These are phyloP conservation scores for Trachymyrmex cornetzi DNA, from an alignment of 1,140 invertebrate genomes.

Conservation along the genomic window DNA sequence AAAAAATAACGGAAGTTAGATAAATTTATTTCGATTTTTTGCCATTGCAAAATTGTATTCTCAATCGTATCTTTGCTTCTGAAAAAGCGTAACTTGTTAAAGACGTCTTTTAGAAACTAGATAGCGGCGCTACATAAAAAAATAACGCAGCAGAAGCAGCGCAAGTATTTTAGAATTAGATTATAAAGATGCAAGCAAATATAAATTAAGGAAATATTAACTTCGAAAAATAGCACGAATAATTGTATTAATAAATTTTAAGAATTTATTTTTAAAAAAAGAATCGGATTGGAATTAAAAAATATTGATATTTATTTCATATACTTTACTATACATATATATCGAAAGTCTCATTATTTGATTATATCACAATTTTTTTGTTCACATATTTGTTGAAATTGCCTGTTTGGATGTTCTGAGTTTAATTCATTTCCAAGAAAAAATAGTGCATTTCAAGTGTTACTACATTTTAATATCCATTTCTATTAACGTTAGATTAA, in stretches of 20 bases:
- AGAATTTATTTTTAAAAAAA: background rate
- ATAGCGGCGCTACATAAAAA: background rate
- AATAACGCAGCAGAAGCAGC: background rate
- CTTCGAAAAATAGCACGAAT: background rate
- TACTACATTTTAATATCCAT: background rate
- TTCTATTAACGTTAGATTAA: too few species aligned
- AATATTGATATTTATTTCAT: background rate
- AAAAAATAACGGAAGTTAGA: constrained; percentile 10
- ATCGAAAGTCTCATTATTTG: background rate
- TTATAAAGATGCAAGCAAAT: background rate
- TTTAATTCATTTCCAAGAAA: background rate
- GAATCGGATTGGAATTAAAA: background rate
- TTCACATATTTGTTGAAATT: background rate
- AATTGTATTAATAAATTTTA: background rate
- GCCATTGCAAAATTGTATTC: background rate
- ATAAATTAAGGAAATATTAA: constrained; percentile 19
- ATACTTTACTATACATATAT: background rate
- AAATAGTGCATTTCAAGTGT: background rate
- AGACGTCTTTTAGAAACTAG: background rate
- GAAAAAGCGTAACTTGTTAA: background rate
- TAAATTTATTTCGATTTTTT: constrained; percentile 1
- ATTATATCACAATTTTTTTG: background rate
- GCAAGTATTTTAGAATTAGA: background rate
- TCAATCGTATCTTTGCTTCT: background rate
- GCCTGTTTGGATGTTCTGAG: background rate